Conservation (phyloP, 2,888 invertebrate species). For the Hirtodrosophila alboralis region DNA sequence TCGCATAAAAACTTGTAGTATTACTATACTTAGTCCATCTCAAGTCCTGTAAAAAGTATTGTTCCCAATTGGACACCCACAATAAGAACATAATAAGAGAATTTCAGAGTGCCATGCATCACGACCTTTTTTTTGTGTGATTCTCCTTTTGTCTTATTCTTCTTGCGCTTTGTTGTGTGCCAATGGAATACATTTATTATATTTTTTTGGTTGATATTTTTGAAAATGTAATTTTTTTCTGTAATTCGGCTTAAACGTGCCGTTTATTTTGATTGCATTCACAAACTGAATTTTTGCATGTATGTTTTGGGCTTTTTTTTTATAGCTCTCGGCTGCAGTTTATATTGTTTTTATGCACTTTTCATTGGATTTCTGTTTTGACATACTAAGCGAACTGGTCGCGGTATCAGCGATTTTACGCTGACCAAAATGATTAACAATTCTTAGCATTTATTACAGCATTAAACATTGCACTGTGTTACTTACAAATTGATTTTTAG, state of each 20-base stretch:
- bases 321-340: conserved; percentile 20
- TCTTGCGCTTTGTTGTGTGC: conserved; percentile 7
- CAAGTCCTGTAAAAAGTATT: neutral
- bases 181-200: conserved; percentile 22
- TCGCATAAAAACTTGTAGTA: too few species aligned
- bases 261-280: conserved; percentile 30
- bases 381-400: conserved; percentile 44
- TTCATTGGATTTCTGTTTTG: conserved; percentile 48
- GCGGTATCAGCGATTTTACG: conserved; percentile 22
- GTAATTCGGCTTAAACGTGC: conserved; percentile 10
- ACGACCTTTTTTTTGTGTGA: conserved; percentile 9
- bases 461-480: conserved; percentile 13
- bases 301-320: conserved; percentile 11
- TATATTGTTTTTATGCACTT: conserved; percentile 17
- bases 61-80: too few species aligned
- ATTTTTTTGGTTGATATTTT: conserved; percentile 4
- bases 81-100: conserved; percentile 3
- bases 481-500: conserved; percentile 79
- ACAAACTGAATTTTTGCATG: conserved; percentile 22
- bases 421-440: conserved; percentile 34
- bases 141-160: conserved; percentile 2
- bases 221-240: conserved; percentile 13
- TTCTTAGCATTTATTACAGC: conserved; percentile 15
- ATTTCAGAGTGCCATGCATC: conserved; percentile 1
- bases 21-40: neutral